Conservation (phyloP, 2,113 vertebrate genomes). For the Zapus hudsonius region DNA sequence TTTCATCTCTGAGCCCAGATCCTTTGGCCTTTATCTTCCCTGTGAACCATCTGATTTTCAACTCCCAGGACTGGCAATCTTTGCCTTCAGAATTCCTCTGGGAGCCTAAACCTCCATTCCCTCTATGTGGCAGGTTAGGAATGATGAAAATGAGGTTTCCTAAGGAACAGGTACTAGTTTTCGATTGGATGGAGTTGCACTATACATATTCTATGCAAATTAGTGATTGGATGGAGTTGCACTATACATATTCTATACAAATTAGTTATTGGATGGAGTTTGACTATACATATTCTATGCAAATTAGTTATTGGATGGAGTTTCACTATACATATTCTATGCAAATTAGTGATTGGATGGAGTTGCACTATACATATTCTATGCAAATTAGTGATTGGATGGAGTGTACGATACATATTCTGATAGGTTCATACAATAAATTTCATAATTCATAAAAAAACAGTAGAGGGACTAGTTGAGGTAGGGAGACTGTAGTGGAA, state of each 20-base stretch:
- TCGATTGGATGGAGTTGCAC: neutral
- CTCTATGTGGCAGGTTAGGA: neutral
- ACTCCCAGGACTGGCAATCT: neutral
- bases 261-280: too few species aligned
- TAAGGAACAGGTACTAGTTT: neutral
- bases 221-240: too few species aligned
- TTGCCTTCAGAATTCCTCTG: neutral
- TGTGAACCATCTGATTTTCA: neutral
- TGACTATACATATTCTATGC: neutral
- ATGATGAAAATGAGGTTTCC: rapidly evolving
- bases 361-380: neutral
- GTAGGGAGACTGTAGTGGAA: too few species aligned
- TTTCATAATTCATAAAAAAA: too few species aligned
- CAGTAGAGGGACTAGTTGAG: too few species aligned
- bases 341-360: rapidly evolving
- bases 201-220: neutral
- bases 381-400: too few species aligned
- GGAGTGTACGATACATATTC: neutral
- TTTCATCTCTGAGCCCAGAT: neutral
- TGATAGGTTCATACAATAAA: too few species aligned
- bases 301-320: too few species aligned
- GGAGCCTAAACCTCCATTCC: neutral
- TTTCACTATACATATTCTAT: neutral
- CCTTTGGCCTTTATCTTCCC: neutral
- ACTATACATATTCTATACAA: neutral